Evolutionary conservation across 2,113 vertebrate species (phyloP), one percentile per base, ranked within the genome.

Genomic region (Orthochromis malagaraziensis): DNA sequence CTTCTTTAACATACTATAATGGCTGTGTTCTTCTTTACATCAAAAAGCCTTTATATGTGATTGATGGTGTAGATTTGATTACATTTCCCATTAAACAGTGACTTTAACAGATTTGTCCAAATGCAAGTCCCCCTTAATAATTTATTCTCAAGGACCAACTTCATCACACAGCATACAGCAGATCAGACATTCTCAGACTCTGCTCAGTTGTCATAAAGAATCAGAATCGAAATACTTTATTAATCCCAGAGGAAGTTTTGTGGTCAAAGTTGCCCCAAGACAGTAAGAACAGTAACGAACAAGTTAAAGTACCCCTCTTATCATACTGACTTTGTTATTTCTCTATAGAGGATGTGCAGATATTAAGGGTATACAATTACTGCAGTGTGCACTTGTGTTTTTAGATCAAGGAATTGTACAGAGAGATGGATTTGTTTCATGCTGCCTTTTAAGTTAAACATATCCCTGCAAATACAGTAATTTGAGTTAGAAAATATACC

Each of bases 281-380:
- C 9, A 0, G 58, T 35, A 65, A 1, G 60, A 35, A 65, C 17
- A 7, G 17, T 12, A 65, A 12, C 0, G 1, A 65, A 2, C 31
- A 65, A 35, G 16, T 63, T 33, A 63, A 63, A n/a, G 60, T 65
- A n/a, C 31, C 2, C 17, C 33, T 38, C 60, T 65, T 3, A 38
- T 38, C 33, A 65, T 38, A 38, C 60, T 65, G 1, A 65, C 60
- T 65, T 65, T 12, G 60, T 65, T n/a, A 65, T 65, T 2, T 38
- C 33, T 65, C 33, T 65, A 12, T 65, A 65, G 33, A 65, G 33
- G 3, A 38, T 38, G 19, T n/a, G 19, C 19, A 65, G 60, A 65
- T 65, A 38, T 38, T 38, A 65, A 65, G 19, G 19, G 17, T 65
- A n/a, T 38, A n/a, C 17, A 65, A 65, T 35, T 38, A n/a, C 60